These are phyloP conservation scores for Barbus barbus DNA, from an alignment of 2,113 vertebrate species.

Conservation along the genomic window DNA sequence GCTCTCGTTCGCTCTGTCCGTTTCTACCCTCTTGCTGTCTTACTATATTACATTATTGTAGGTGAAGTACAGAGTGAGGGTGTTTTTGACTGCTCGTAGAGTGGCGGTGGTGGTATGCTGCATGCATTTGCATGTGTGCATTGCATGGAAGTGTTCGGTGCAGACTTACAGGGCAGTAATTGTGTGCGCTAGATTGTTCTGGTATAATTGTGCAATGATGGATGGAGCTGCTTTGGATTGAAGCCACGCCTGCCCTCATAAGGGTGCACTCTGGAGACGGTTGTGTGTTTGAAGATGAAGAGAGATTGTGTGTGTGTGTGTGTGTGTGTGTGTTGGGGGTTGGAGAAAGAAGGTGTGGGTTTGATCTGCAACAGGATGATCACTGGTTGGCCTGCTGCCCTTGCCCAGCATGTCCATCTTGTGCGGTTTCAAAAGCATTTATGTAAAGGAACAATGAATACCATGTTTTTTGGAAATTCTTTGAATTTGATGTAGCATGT, in stretches of 20 bases:
- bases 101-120: not conserved
- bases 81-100: slow-evolving; percentile 24
- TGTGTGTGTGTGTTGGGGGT: slow-evolving; percentile 3
- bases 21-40: not conserved
- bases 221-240: slow-evolving; percentile 54
- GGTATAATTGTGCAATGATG: slow-evolving; percentile 62
- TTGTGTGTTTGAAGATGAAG: slow-evolving; percentile 4
- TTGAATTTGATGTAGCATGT: not conserved
- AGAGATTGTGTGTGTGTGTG: not conserved
- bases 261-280: slow-evolving; percentile 18
- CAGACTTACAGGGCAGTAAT: slow-evolving; percentile 44
- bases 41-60: slow-evolving; percentile 2
- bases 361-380: slow-evolving; percentile 48
- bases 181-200: slow-evolving; percentile 51
- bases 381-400: slow-evolving; percentile 44
- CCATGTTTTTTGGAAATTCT: not conserved
- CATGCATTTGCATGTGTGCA: slow-evolving; percentile 20
- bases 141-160: slow-evolving; percentile 27
- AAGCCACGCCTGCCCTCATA: slow-evolving; percentile 42
- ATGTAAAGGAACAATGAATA: not conserved
- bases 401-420: not conserved
- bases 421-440: not conserved
- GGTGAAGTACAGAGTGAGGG: not conserved
- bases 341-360: slow-evolving; percentile 20
- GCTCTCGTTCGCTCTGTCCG: not conserved